Percentiles rank a stretch among this genome's conserved stretches.
These are phyloP conservation scores for Tuta absoluta DNA, from an alignment of 2,888 invertebrate genomes.

Conservation along the genomic window DNA sequence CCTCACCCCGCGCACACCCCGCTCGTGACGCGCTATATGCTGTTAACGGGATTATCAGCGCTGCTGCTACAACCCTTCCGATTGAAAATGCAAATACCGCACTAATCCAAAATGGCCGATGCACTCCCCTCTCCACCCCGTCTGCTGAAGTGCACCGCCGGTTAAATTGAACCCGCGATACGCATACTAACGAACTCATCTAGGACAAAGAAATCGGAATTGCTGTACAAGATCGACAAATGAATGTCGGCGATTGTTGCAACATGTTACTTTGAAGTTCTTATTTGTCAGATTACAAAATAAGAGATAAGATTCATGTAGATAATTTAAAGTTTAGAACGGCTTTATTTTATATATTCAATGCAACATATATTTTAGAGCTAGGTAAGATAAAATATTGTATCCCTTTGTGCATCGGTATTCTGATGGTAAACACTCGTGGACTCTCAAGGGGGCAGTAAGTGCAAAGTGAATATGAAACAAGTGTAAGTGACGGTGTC, in stretches of 20 bases:
- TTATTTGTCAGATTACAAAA: too few relatives aligned
- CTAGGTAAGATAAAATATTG: conserved; percentile 31
- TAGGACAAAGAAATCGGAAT: background rate
- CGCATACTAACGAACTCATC: conserved; percentile 7
- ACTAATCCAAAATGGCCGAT: conserved; percentile 61
- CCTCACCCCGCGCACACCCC: background rate
- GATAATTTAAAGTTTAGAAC: too few relatives aligned
- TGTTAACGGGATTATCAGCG: conserved; percentile 49
- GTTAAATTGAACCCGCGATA: background rate
- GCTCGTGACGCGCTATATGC: conserved; percentile 37
- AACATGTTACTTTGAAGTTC: too few relatives aligned
- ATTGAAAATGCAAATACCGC: conserved; percentile 68
- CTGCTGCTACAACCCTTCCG: conserved; percentile 44
- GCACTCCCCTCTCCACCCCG: conserved; percentile 18
- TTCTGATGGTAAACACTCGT: background rate
- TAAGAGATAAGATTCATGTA: too few relatives aligned
- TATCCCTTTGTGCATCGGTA: conserved; percentile 25
- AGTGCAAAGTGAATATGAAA: conserved; percentile 11
- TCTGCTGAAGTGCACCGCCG: background rate
- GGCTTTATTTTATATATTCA: too few relatives aligned
- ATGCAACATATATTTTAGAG: too few relatives aligned
- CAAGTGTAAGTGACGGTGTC: conserved; percentile 9
- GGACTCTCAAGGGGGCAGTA: background rate
- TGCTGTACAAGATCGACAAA: too few relatives aligned
- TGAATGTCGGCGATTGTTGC: too few relatives aligned